Base-by-base conservation (phyloP, 2,113 vertebrate species). In the Theristicus caerulescens region DNA sequence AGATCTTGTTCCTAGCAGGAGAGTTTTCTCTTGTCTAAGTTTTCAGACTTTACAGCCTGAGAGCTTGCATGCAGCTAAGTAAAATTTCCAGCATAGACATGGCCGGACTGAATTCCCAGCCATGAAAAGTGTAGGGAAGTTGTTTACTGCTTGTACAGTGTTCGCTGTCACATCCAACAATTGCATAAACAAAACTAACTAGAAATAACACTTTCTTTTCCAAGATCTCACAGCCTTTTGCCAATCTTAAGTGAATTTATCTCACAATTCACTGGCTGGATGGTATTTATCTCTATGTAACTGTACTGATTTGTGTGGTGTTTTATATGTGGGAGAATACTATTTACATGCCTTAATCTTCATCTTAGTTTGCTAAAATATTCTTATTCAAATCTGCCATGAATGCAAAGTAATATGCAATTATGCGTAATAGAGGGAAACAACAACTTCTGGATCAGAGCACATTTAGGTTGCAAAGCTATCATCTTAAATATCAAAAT, bases 401-500 rank as follows among this genome's bases (percentile, higher is more conserved):
- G 82, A 93, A 88, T 86, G 51, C 20, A 86, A 81, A 83, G n/a
- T 52, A 81, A 71, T 93, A 82, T 88, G 42, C 55, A 96, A 87
- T 90, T 95, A 87, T 66, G 20, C 70, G 17, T 72, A 80, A 96
- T n/a, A 92, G 85, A 64, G 15, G 38, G 38, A 93, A 94, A 93
- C 21, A 90, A 65, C 38, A 88, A 18, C 42, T 86, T 96, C 67
- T 88, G 90, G 79, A 94, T 94, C 85, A 94, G 31, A 81, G 72
- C 51, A 90, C 38, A 74, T 65, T 85, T 77, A 80, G 66, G 54
- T 74, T 93, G 67, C 51, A 88, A 90, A 80, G 5, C 7, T 86
- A 73, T 66, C 14, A 64, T 70, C 55, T 78, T 83, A 88, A 92
- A 92, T 82, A 96, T 51, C n/a, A 93, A 92, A 93, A 95, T 81